phyloP scores from a whole-genome alignment of 2,888 invertebrate genomes.

The Drosophila paramelanica region DNA sequence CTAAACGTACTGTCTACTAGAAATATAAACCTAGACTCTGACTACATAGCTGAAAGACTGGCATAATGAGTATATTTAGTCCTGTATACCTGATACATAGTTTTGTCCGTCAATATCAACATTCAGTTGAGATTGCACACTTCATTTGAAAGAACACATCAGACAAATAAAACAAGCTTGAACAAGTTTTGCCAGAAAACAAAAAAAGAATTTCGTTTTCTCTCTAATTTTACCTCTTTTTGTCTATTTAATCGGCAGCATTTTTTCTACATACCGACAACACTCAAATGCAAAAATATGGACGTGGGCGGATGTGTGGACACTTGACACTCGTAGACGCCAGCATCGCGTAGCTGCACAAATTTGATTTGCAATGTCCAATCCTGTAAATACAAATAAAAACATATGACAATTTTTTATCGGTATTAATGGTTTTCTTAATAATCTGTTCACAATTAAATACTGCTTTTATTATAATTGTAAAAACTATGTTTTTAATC shows the following conservation, averaged over 20 bases:
- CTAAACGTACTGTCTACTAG: too few relatives aligned
- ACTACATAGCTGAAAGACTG: too few relatives aligned
- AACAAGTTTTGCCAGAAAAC: too few relatives aligned
- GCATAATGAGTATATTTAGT: too few relatives aligned
- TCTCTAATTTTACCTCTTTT: background rate
- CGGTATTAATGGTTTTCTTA: background rate
- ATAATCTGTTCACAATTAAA: background rate
- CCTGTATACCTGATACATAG: too few relatives aligned
- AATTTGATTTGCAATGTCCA: slow-evolving; percentile 96
- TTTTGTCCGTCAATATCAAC: background rate
- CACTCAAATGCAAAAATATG: slow-evolving; percentile 93
- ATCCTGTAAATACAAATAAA: slow-evolving; percentile 86
- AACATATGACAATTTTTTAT: background rate
- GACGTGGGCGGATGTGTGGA: slow-evolving; percentile 96
- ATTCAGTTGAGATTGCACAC: background rate
- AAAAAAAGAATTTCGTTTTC: background rate
- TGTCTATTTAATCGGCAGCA: background rate
- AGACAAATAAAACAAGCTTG: background rate
- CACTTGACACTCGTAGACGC: slow-evolving; percentile 95
- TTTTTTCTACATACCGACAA: slow-evolving; percentile 90
- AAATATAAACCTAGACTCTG: too few relatives aligned
- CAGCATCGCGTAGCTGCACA: slow-evolving; percentile 94
- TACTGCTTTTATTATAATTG: background rate
- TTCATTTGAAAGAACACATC: background rate
- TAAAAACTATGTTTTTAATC: too few relatives aligned